A percentile compares a stretch with the other conserved stretches of the same genome.
phyloP scores from a whole-genome alignment of 2,888 invertebrate species.

The Biston stratarius region DNA sequence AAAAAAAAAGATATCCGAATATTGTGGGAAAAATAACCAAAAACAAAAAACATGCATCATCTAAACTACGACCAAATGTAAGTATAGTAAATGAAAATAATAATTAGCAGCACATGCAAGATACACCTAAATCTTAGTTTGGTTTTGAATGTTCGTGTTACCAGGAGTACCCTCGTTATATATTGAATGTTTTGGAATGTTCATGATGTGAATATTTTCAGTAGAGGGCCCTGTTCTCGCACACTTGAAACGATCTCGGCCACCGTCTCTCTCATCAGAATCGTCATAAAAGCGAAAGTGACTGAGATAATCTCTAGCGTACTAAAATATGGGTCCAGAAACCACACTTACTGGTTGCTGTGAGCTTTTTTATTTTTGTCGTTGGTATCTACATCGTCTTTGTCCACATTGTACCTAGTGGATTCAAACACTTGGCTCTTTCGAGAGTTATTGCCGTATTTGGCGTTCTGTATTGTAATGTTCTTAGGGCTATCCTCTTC shows the following conservation, averaged over 20 bases:
- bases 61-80: conserved; percentile 12
- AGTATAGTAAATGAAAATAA: conserved; percentile 3
- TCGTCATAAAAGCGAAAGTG: no score
- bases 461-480: conserved; percentile 78
- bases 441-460: conserved; percentile 80
- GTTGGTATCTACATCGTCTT: conserved; percentile 91
- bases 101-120: conserved; percentile 33
- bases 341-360: conserved; percentile 77
- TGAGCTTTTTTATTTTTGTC: conserved; percentile 87
- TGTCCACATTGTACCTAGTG: conserved; percentile 89
- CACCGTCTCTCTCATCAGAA: no score
- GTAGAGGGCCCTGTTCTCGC: not conserved
- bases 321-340: not conserved
- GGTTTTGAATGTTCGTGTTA: not conserved
- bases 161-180: not conserved
- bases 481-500: conserved; percentile 81
- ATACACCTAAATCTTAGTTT: conserved; percentile 4
- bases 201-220: conserved; percentile 24
- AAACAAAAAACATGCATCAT: conserved; percentile 45
- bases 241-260: not conserved
- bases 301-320: no score
- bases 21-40: conserved; percentile 15
- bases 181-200: conserved; percentile 7
- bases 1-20: no score
- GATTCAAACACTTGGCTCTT: conserved; percentile 91